Conservation (phyloP, 2,888 invertebrate species). For the Lycophotia porphyrea region DNA sequence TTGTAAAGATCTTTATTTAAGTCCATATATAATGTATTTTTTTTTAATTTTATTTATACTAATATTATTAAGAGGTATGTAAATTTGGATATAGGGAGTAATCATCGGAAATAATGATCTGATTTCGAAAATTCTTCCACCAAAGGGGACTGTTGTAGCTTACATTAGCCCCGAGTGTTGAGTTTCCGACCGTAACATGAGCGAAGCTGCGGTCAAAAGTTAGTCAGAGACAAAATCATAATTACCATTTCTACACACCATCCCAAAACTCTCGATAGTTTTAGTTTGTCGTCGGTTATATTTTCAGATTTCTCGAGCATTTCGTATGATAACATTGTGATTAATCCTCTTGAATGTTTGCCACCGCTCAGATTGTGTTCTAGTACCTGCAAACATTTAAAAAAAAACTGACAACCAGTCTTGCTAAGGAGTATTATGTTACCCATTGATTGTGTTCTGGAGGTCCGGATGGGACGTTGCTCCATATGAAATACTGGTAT, state of each 20-base stretch:
- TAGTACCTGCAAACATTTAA: slow-evolving; percentile 89
- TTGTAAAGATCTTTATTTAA: background rate
- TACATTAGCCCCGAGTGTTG: background rate
- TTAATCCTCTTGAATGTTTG: slow-evolving; percentile 94
- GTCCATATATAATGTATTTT: too few relatives aligned
- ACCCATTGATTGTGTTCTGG: background rate
- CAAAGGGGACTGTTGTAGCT: too few relatives aligned
- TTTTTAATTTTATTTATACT: too few relatives aligned
- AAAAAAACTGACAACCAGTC: background rate
- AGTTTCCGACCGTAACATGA: background rate
- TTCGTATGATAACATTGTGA: slow-evolving; percentile 93
- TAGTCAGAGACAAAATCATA: background rate
- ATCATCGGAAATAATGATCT: background rate
- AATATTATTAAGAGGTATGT: background rate
- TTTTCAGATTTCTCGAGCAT: slow-evolving; percentile 91
- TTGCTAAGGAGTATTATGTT: background rate
- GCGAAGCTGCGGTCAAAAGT: background rate
- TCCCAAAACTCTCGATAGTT: slow-evolving; percentile 94
- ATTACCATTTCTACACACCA: slow-evolving; percentile 98
- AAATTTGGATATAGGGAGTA: background rate
- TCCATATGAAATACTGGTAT: background rate
- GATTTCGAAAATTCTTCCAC: background rate
- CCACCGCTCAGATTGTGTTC: slow-evolving; percentile 97
- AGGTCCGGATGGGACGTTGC: background rate
- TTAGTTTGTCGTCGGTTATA: slow-evolving; percentile 93